A percentile compares a stretch with the other conserved stretches of the same genome.
phyloP scores from a whole-genome alignment of 2,797 vertebrate genomes.

The Microctenopoma steveboyesi region DNA sequence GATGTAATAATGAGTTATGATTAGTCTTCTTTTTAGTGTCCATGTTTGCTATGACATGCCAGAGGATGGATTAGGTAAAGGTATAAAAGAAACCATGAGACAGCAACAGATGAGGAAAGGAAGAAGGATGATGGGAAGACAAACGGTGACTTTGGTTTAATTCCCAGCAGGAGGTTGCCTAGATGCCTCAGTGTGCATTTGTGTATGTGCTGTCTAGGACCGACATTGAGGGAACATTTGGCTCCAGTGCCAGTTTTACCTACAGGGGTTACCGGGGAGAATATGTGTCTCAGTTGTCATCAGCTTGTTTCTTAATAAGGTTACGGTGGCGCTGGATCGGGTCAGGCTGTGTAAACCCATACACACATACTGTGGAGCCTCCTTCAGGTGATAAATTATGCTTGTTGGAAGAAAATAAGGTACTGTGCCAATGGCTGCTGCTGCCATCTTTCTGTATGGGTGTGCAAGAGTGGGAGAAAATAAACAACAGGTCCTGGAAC shows the following conservation, averaged over 20 bases:
- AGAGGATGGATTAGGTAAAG: conserved; percentile 35
- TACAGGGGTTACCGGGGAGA: conserved; percentile 15
- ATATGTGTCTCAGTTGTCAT: conserved; percentile 65
- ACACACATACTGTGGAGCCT: conserved; percentile 41
- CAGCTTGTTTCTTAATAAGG: conserved; percentile 74
- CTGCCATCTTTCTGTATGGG: conserved; percentile 58
- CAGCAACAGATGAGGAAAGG: conserved; percentile 16
- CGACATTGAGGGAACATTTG: conserved; percentile 39
- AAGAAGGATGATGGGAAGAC: conserved; percentile 43
- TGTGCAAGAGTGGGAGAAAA: conserved; percentile 56
- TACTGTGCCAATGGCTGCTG: conserved; percentile 57
- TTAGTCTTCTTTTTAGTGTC: conserved; percentile 23
- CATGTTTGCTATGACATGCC: conserved; percentile 19
- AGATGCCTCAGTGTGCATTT: conserved; percentile 13
- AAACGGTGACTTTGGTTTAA: conserved; percentile 46
- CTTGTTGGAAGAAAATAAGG: conserved; percentile 61
- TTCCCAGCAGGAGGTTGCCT: conserved; percentile 44
- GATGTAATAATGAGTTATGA: background rate
- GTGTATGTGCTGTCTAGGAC: conserved; percentile 20
- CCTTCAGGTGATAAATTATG: conserved; percentile 77
- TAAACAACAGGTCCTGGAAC: conserved; percentile 62
- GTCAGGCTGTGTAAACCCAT: conserved; percentile 39
- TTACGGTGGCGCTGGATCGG: conserved; percentile 65
- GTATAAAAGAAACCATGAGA: conserved; percentile 28
- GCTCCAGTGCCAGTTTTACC: conserved; percentile 32